These are phyloP conservation scores for Cheilosia impressa DNA, from an alignment of 2,888 invertebrate species.

Conservation along the genomic window DNA sequence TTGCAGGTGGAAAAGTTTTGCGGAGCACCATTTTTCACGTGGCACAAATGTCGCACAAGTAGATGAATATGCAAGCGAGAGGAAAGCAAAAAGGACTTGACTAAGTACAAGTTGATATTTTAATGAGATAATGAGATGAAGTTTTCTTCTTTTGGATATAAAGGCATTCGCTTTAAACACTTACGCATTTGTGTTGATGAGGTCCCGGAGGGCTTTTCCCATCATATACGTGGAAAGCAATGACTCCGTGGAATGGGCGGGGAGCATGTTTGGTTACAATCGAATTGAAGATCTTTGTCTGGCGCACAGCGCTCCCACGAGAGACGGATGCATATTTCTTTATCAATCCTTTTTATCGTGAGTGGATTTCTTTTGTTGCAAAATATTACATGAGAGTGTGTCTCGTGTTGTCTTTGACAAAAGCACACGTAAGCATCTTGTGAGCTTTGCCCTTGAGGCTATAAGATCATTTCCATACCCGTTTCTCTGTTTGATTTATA, in stretches of 20 bases:
- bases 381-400: conserved; percentile 16
- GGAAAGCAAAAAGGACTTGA: conserved; percentile 40
- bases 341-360: conserved; percentile 51
- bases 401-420: conserved; percentile 32
- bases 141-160: conserved; percentile 46
- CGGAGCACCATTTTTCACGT: conserved; percentile 65
- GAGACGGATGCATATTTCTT: conserved; percentile 50
- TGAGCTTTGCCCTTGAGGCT: conserved; percentile 59
- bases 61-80: conserved; percentile 20
- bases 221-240: conserved; percentile 3
- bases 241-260: conserved; percentile 5
- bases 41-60: conserved; percentile 56
- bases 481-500: conserved; percentile 42
- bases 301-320: conserved; percentile 41
- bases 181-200: conserved; percentile 56
- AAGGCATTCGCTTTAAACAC: conserved; percentile 43
- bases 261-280: conserved; percentile 25
- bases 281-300: conserved; percentile 44
- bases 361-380: conserved; percentile 46
- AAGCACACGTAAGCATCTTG: conserved; percentile 35
- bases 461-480: conserved; percentile 37
- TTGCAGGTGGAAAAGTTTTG: conserved; percentile 68
- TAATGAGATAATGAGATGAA: conserved; percentile 75
- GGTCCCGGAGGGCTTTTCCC: conserved; percentile 31
- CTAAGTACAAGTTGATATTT: conserved; percentile 69